Conservation (phyloP, 2,113 vertebrate species). For the Zonotrichia leucophrys region DNA sequence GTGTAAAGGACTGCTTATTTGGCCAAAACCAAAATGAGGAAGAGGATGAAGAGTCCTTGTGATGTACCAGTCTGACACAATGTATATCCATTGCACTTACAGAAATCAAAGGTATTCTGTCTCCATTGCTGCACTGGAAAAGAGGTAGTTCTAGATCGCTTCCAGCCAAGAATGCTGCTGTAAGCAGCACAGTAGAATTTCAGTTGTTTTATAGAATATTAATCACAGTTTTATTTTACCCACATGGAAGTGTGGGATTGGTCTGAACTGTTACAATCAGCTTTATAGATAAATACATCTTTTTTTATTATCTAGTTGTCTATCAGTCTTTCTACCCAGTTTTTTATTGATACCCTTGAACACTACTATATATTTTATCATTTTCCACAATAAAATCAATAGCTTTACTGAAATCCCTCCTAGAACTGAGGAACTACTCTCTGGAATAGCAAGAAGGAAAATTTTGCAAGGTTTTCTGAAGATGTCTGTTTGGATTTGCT, state of each 20-base stretch:
- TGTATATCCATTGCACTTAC: neutral
- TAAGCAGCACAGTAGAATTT: neutral
- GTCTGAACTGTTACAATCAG: neutral
- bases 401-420: neutral
- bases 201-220: neutral
- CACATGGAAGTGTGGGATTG: neutral
- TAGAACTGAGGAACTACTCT: neutral
- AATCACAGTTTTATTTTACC: neutral
- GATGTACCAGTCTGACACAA: neutral
- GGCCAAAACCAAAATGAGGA: neutral
- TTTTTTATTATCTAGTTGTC: neutral
- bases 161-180: neutral
- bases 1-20: neutral
- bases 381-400: neutral
- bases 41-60: neutral
- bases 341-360: neutral
- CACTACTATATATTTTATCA: neutral
- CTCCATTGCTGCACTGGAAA: neutral
- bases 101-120: neutral
- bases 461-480: neutral
- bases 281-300: neutral
- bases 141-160: accelerated
- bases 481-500: neutral
- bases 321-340: neutral
- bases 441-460: neutral